Base-by-base conservation (phyloP, 2,888 invertebrate species). In the Charanyca ferruginea region DNA sequence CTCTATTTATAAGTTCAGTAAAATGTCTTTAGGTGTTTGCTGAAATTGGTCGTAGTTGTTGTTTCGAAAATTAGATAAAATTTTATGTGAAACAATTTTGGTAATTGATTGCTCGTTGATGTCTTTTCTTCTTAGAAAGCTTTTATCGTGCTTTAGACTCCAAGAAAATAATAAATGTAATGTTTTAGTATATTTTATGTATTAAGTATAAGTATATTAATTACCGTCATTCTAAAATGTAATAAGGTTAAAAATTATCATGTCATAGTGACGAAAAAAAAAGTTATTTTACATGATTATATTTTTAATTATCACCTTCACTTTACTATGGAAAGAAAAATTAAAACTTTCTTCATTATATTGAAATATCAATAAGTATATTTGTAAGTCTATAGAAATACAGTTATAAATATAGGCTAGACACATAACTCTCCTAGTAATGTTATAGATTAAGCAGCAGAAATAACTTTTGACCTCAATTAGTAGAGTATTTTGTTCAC, bases 91-190 rank as follows among this genome's bases (percentile, higher is more conserved):
- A 53, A 63, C 0, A 2, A 64, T 55, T 65, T 55, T 47, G 22
- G 44, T 16, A 0, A 13, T 57, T 20, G 1, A 16, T 53, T 48
- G 80, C 60, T 83, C 90, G 87, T 88, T 89, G 85, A 90, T 83
- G 87, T 90, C 88, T 89, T 89, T 88, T 85, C 60, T 85, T 79
- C 54, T 52, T 35, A 5, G 25, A 44, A 54, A 63, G 66, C 32
- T 61, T 62, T 65, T 35, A n/a, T 2, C 58, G 23, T n/a, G 20
- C 44, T 60, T 49, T 42, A 6, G 23, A 5, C 4, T 25, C 0
- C 0, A 18, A 3, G 11, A 11, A 28, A 25, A 28, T 16, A 38
- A 23, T 35, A 9, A 20, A 0, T 11, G 3, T 3, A n/a, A 8
- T 2, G 18, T 44, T 51, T 67, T 38, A 9, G 8, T 28, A 7